Conservation (phyloP, 2,888 invertebrate genomes). For the Stenolophus ochropezus region DNA sequence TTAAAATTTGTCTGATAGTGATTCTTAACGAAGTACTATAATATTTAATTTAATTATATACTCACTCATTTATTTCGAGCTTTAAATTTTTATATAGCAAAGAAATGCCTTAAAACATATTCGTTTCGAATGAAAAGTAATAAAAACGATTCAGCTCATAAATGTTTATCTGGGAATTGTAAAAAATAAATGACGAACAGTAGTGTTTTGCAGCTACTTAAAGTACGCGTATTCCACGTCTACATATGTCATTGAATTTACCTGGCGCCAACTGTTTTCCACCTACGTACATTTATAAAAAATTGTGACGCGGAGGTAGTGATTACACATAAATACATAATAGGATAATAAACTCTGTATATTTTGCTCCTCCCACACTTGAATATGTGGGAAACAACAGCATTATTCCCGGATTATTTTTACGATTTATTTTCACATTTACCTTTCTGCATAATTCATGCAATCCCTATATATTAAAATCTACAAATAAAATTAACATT, state of each 20-base stretch:
- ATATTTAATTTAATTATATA: too few relatives aligned
- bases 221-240: background rate
- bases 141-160: too few relatives aligned
- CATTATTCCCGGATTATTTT: slow-evolving; percentile 9
- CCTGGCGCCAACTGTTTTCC: slow-evolving; percentile 2
- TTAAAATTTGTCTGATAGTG: too few relatives aligned
- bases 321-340: slow-evolving; percentile 42
- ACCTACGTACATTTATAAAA: slow-evolving; percentile 8
- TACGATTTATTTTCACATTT: slow-evolving; percentile 20
- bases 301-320: background rate
- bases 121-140: too few relatives aligned
- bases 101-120: too few relatives aligned
- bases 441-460: slow-evolving; percentile 16
- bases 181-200: background rate
- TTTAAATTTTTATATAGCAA: too few relatives aligned
- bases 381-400: slow-evolving; percentile 30
- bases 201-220: background rate
- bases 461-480: background rate
- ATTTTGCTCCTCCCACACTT: slow-evolving; percentile 18
- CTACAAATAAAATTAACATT: slow-evolving; percentile 18
- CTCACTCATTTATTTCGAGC: too few relatives aligned
- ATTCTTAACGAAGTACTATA: too few relatives aligned
- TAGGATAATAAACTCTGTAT: slow-evolving; percentile 23
- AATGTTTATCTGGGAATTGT: too few relatives aligned
- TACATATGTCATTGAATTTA: slow-evolving; percentile 15